Evolutionary conservation across 2,888 invertebrate species (phyloP), one percentile per base, ranked within the genome.

Genomic region (Thera obeliscata): DNA sequence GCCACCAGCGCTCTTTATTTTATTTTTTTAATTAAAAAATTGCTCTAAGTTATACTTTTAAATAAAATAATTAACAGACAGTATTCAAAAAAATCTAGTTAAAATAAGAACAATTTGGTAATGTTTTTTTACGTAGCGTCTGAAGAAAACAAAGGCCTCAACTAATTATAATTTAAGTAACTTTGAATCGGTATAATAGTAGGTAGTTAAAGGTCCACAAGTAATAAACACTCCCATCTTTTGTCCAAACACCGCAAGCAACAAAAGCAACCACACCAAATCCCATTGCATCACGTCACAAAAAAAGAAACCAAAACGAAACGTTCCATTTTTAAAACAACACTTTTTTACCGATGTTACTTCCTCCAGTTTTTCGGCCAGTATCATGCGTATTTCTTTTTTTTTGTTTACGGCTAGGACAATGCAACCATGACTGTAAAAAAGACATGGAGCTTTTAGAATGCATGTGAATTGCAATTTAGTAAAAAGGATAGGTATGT

Each of bases 391-490:
- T 75, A 73, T 85, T 87, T 85, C 83, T 78, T 76, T 56, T 41
- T 56, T 56, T 41, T 22, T 22, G 87, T 89, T 88, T 88, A 87
- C 87, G 83, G 81, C 77, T 74, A 80, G 83, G 78, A 91, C 91
- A 90, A 89, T 89, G 86, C 87, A 81, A 78, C 88, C 88, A 87
- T 88, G 90, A 85, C 87, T 83, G 80, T 82, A 56, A 83, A 78
- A 88, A 87, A 90, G 84, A 86, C 86, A 87, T 88, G 86, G 81
- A 81, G 73, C 63, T 59, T 74, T 79, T 85, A 88, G 88, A 87
- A 85, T 76, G 75, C 79, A 81, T 79, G 83, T 82, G 83, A 86
- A 80, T 84, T 83, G 83, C 84, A 84, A 87, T 86, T 87, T 86
- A 41, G 41, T 41, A 41, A 41, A 41, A 41, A 6, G 41, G 7